Conservation (phyloP, 2,888 invertebrate species). For the Neocrepidodera transversa region DNA sequence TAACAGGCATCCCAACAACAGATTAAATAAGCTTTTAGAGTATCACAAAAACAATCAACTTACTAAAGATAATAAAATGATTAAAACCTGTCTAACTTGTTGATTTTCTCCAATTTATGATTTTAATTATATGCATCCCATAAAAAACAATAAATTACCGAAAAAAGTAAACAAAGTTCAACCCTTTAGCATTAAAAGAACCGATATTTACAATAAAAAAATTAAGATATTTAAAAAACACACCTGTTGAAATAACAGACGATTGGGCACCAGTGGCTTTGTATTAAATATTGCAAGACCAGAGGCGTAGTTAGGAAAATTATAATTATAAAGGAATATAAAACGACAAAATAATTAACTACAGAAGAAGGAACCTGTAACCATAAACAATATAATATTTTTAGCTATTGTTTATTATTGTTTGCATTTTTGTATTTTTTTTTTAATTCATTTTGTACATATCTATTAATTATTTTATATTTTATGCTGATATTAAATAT, state of each 20-base stretch:
- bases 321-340: neutral
- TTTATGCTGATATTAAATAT: no score
- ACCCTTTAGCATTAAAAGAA: constrained; percentile 39
- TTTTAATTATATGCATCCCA: constrained; percentile 41
- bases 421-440: no score
- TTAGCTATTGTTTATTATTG: no score
- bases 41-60: neutral
- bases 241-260: constrained; percentile 45
- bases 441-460: no score
- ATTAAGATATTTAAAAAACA: constrained; percentile 39
- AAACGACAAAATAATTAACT: no score
- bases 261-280: constrained; percentile 43
- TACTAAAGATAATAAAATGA: constrained; percentile 11
- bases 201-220: constrained; percentile 36
- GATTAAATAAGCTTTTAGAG: constrained; percentile 3
- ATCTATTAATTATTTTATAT: no score
- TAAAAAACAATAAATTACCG: constrained; percentile 40
- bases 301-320: neutral
- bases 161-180: constrained; percentile 45
- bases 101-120: constrained; percentile 44
- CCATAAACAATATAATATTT: no score
- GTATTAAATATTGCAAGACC: constrained; percentile 25
- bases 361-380: no score
- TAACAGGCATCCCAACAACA: neutral
- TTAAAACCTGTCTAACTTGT: constrained; percentile 35